Base-by-base conservation (phyloP, 35 echinoderm and acorn worm species). In the Apostichopus japonicus region DNA sequence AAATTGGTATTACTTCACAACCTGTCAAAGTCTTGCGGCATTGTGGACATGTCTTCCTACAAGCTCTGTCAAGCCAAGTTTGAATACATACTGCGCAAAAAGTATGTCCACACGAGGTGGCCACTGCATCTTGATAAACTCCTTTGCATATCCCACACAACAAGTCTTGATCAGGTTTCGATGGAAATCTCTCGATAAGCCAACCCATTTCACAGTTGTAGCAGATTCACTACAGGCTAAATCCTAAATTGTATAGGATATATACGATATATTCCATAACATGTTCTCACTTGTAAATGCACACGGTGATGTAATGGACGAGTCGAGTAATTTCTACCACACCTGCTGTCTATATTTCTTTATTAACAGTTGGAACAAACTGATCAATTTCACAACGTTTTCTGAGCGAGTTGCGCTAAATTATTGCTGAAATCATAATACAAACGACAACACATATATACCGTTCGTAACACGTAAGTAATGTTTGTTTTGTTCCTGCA, bases 101-200 rank as follows among this genome's bases (percentile, higher is more conserved):
- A 6, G 93, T 86, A 87, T 99, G 97, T 7, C 97, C 97, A 80
- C 97, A 99, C 4, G 78, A 77, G 8, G 95, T 95, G 19, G 96
- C 71, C 17, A 99, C 97, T 5, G 95, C 97, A 23, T 94, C 95
- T 58, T 94, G 59, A 6, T 95, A 92, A 14, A 99, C 93, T 8
- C 92, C 90, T 24, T 87, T 90, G 73, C 97, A 99, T 22, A 99
- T 99, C 11, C 97, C 97, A 86, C 97, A 99, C 0, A 95, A 83
- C 22, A 99, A 89, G 76, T 99, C 96, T 51, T 92, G 87, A 87
- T 99, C 95, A 17, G 90, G 87, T 78, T 90, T 84, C 1, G 92
- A 87, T 44, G 95, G 86, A 82, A 99, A 99, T 27, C 95, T 62
- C 73, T 99, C 88, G 19, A 91, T 90, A 0, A 87, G 51, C 63